Percentiles rank a stretch among this genome's conserved stretches.
Evolutionary conservation across 2,113 vertebrate genomes (phyloP).

Genomic region (Dendrocopos noguchii): DNA sequence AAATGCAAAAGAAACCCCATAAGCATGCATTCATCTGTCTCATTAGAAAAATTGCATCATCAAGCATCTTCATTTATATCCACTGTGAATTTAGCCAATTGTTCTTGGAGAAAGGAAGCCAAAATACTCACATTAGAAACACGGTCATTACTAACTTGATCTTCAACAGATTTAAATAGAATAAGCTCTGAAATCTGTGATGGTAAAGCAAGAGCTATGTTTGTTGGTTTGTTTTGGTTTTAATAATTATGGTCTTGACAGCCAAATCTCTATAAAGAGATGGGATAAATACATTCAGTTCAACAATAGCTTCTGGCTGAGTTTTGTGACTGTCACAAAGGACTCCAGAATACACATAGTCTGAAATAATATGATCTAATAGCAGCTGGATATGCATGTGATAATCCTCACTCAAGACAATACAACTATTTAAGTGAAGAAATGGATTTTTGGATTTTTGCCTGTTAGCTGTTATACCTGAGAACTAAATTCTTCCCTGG

Average conservation of each 20-base stretch:
- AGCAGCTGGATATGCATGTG: not conserved
- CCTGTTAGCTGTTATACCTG: not conserved
- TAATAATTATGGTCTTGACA: not conserved
- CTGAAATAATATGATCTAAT: not conserved
- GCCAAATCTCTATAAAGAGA: not conserved
- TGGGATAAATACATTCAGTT: not conserved
- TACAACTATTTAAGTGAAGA: not conserved
- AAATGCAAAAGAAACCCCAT: not conserved
- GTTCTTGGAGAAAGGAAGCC: conserved; percentile 10
- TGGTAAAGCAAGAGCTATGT: not conserved
- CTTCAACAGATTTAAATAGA: not conserved
- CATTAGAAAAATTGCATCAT: not conserved
- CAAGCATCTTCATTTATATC: not conserved
- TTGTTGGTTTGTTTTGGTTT: no score
- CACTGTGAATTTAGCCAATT: not conserved
- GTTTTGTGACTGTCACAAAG: not conserved
- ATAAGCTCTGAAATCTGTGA: not conserved
- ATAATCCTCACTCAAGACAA: not conserved
- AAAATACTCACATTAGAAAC: not conserved
- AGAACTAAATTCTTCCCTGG: not conserved
- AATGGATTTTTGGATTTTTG: conserved; percentile 14
- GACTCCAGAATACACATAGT: not conserved
- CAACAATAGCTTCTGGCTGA: not conserved
- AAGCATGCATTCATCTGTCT: not conserved
- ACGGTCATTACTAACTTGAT: not conserved